Evolutionary conservation across 2,888 invertebrate species (phyloP).

Genomic region (Eugnorisma glareosa): DNA sequence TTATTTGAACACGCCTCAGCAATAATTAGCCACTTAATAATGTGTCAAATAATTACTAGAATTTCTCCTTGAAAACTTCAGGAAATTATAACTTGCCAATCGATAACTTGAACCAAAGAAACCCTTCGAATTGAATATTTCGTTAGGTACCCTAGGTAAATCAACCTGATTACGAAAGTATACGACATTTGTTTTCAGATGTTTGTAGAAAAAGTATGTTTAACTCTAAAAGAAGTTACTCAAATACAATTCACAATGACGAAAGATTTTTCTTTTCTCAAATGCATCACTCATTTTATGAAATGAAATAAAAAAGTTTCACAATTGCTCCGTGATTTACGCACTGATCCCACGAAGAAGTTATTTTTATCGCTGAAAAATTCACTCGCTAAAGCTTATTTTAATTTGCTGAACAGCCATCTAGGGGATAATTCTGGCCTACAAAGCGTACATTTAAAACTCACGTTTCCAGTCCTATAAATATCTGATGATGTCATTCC

Average conservation of each 20-base stretch:
- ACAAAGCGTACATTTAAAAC: constrained; percentile 42
- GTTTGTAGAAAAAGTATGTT: neutral
- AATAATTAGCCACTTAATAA: constrained; percentile 5
- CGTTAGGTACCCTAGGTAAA: neutral
- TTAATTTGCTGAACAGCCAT: constrained; percentile 62
- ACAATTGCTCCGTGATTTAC: constrained; percentile 61
- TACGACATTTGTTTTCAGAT: neutral
- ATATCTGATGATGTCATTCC: constrained; percentile 39
- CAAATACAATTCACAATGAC: constrained; percentile 4
- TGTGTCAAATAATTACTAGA: neutral
- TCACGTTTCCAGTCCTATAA: constrained; percentile 45
- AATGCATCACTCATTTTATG: constrained; percentile 14
- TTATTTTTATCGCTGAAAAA: constrained; percentile 63
- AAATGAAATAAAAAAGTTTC: constrained; percentile 40
- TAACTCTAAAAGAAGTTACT: neutral
- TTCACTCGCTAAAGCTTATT: constrained; percentile 61
- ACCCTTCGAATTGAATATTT: neutral
- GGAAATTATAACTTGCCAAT: neutral
- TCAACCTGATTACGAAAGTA: neutral
- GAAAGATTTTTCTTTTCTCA: constrained; percentile 1
- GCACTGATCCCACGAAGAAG: constrained; percentile 49
- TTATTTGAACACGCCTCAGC: neutral
- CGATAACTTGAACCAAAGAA: neutral
- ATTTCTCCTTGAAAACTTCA: neutral
- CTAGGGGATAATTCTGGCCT: constrained; percentile 57